Evolutionary conservation across 2,888 invertebrate species (phyloP), one percentile per base, ranked within the genome.

Genomic region (Antitype chi): DNA sequence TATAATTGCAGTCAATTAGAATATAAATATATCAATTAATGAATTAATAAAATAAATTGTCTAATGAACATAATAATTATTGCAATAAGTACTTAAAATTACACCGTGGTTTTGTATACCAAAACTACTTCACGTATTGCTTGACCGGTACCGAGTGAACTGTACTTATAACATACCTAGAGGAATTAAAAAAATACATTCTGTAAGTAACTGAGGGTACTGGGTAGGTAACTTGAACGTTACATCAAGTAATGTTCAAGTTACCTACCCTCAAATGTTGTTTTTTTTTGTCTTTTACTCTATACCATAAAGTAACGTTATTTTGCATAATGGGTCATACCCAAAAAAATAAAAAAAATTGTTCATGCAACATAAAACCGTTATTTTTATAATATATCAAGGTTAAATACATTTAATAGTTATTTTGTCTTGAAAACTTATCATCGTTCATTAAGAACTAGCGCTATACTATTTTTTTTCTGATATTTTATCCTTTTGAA

Each of bases 121-220:
- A 91, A 91, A 93, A 92, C 89, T 90, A 92, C 92, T 93, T 91
- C 88, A 90, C 93, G 90, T 90, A 87, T 82, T 88, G 90, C 87
- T 90, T 88, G 89, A 89, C 91, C 90, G 88, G 90, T 90, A 92
- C 90, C 91, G 88, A 93, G 89, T 94, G 89, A 83, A 64, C 57
- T 62, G 71, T 55, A 62, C 55, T 43, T n/a, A 9, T 17, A 57
- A 38, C 68, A 53, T 15, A 49, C 23, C 9, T 69, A 70, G n/a
- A 71, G n/a, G 7, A 70, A 64, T 25, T 47, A 13, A 20, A 23
- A 47, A n/a, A 63, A 67, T 2, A 53, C 13, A 63, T 63, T 69
- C 5, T 47, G 43, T 47, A 38, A 55, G 20, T 62, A 62, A 72
- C 52, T 76, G 88, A 28, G 78, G 87, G n/a, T n/a, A n/a, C n/a